These are phyloP conservation scores for Aspidiotus rigidus DNA, from an alignment of 2,888 invertebrate genomes.

Conservation along the genomic window DNA sequence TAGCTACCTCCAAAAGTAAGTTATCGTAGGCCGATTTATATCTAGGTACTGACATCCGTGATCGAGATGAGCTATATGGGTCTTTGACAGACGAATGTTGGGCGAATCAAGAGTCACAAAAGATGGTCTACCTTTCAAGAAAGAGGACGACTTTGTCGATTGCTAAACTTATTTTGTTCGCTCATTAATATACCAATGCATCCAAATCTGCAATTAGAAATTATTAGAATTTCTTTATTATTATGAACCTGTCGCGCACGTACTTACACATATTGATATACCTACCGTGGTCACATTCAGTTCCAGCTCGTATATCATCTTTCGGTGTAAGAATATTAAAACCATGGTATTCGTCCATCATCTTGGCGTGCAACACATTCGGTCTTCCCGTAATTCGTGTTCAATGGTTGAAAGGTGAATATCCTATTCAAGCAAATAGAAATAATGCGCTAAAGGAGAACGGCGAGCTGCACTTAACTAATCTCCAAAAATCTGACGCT, in stretches of 20 bases:
- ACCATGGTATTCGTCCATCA: conserved; percentile 58
- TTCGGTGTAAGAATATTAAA: conserved; percentile 58
- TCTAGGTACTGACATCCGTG: too few relatives aligned
- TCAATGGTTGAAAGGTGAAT: conserved; percentile 52
- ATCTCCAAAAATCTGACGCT: conserved; percentile 54
- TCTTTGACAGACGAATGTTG: too few relatives aligned
- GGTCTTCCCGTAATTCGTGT: conserved; percentile 52
- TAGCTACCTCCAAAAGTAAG: conserved; percentile 39
- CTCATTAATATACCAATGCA: too few relatives aligned
- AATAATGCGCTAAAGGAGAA: conserved; percentile 54
- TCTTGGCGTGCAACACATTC: conserved; percentile 56
- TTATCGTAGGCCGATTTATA: too few relatives aligned
- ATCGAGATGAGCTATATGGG: too few relatives aligned
- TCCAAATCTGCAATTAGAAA: too few relatives aligned
- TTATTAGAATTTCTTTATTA: too few relatives aligned
- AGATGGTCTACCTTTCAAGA: too few relatives aligned
- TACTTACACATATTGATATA: neutral
- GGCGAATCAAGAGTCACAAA: too few relatives aligned
- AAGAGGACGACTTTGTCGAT: too few relatives aligned
- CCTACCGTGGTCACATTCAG: conserved; percentile 41
- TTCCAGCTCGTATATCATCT: conserved; percentile 60
- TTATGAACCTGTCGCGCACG: neutral
- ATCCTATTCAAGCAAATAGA: conserved; percentile 45
- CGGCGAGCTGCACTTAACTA: conserved; percentile 54
- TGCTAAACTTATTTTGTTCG: too few relatives aligned